Conservation (phyloP, 2,888 invertebrate species). For the Scrobipalpa costella region DNA sequence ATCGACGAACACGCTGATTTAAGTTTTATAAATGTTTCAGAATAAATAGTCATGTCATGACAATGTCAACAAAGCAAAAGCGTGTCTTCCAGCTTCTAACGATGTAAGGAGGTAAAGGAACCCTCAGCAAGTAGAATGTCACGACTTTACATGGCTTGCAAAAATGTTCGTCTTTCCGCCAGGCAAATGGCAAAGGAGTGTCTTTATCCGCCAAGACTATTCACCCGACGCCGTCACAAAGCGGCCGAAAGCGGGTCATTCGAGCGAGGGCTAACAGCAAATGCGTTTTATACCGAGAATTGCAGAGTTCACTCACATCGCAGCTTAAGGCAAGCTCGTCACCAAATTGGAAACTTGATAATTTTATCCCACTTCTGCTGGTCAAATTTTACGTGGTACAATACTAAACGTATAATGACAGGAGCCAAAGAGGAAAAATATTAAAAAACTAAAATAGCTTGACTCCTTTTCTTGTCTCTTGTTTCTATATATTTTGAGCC, state of each 20-base stretch:
- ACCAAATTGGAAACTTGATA: background rate
- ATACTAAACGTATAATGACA: too few relatives aligned
- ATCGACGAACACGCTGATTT: background rate
- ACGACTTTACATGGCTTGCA: background rate
- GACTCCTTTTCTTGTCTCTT: too few relatives aligned
- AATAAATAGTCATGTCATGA: too few relatives aligned
- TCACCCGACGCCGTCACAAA: slow-evolving; percentile 24
- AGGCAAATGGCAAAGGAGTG: slow-evolving; percentile 17
- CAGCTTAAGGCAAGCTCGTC: slow-evolving; percentile 23
- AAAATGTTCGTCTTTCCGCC: slow-evolving; percentile 4
- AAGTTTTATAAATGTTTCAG: too few relatives aligned
- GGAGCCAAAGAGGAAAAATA: too few relatives aligned
- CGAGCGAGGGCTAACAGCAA: slow-evolving; percentile 41
- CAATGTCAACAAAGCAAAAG: too few relatives aligned
- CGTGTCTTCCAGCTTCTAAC: too few relatives aligned
- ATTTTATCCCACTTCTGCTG: background rate
- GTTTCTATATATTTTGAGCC: too few relatives aligned
- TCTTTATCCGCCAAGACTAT: slow-evolving; percentile 27
- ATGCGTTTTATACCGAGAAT: slow-evolving; percentile 53
- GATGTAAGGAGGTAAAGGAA: too few relatives aligned
- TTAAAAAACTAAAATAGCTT: too few relatives aligned
- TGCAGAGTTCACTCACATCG: slow-evolving; percentile 55
- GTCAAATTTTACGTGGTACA: background rate
- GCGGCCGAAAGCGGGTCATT: slow-evolving; percentile 41
- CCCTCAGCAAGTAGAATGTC: background rate